phyloP scores from a whole-genome alignment of 1,140 invertebrate genomes.

The Heterodera carotae region DNA sequence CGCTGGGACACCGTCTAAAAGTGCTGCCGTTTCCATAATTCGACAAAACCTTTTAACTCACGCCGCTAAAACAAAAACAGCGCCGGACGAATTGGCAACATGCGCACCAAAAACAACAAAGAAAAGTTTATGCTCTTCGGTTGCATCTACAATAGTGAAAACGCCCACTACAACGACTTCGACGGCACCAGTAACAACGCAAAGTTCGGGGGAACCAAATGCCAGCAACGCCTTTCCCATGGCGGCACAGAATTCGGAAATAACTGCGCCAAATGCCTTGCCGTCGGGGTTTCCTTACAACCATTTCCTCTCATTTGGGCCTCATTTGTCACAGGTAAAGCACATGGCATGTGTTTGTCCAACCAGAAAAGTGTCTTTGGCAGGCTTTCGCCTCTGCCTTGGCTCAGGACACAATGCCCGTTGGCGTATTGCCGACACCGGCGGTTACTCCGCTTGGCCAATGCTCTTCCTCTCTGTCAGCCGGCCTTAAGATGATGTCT shows the following conservation, averaged over 20 bases:
- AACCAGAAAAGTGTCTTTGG: too few relatives aligned
- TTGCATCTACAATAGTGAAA: neutral
- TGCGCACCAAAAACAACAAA: neutral
- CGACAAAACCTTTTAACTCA: neutral
- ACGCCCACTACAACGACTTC: neutral
- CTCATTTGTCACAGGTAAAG: neutral
- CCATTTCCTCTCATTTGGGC: neutral
- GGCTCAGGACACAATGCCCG: neutral
- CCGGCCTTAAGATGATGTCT: neutral
- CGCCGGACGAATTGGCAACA: neutral
- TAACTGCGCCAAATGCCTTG: neutral
- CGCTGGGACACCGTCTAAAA: neutral
- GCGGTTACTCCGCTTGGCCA: neutral
- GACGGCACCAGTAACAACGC: neutral
- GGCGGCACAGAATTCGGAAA: neutral
- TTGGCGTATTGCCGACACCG: neutral
- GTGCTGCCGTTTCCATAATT: neutral
- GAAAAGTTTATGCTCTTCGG: neutral
- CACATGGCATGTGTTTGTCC: neutral
- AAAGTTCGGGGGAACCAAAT: neutral
- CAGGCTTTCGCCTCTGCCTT: neutral
- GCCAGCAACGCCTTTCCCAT: neutral
- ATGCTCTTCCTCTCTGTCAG: neutral
- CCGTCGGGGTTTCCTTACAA: neutral
- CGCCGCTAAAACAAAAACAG: neutral